Evolutionary conservation across 2,888 invertebrate species (phyloP).

Genomic region (Scaptomyza polygonia): DNA sequence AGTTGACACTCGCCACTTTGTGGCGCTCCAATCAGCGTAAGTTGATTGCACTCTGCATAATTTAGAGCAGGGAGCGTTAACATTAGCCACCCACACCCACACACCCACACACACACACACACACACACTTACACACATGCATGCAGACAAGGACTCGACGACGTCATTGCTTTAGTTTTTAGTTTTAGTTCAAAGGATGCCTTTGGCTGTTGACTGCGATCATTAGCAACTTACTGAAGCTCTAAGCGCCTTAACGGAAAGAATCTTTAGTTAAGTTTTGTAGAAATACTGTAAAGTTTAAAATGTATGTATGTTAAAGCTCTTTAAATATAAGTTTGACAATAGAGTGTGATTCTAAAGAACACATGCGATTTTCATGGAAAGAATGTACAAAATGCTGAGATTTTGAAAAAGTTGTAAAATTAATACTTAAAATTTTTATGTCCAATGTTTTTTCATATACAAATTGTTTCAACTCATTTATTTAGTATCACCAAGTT

Average conservation of each 20-base stretch:
- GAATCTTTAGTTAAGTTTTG: constrained; percentile 40
- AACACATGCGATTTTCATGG: no score
- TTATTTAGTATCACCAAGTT: constrained; percentile 9
- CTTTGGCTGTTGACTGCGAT: constrained; percentile 49
- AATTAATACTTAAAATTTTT: no score
- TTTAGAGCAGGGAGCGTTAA: constrained; percentile 47
- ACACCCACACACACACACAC: background rate
- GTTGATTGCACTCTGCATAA: constrained; percentile 71
- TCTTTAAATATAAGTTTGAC: no score
- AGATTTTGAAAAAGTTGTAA: no score
- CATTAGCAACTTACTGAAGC: constrained; percentile 49
- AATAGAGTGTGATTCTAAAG: no score
- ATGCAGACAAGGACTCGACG: constrained; percentile 24
- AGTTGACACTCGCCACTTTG: constrained; percentile 65
- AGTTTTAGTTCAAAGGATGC: constrained; percentile 20
- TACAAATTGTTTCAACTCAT: background rate
- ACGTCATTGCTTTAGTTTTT: constrained; percentile 19
- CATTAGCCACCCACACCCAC: constrained; percentile 13
- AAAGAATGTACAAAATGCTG: no score
- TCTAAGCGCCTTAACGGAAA: constrained; percentile 23
- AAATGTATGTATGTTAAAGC: no score
- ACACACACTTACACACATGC: no score
- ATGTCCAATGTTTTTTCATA: no score
- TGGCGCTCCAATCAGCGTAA: constrained; percentile 64
- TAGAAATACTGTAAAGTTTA: constrained; percentile 20